A percentile compares a stretch with the other conserved stretches of the same genome.
phyloP scores from a whole-genome alignment of 2,113 vertebrate genomes.

The Tyrannus savana region DNA sequence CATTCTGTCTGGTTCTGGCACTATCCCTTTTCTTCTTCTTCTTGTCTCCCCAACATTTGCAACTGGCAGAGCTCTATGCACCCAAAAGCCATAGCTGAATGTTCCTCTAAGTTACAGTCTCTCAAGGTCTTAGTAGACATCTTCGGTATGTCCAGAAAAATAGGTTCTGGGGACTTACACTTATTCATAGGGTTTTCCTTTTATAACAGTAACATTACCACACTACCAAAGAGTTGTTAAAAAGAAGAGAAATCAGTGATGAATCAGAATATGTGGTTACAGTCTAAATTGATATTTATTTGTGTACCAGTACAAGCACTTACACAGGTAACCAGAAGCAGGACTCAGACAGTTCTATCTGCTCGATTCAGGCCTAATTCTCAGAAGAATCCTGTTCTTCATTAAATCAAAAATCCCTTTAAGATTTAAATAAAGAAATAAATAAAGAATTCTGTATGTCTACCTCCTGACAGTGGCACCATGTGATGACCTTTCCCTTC shows the following conservation, averaged over 20 bases:
- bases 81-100: fast-evolving
- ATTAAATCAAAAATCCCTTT: background rate
- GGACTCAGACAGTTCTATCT: background rate
- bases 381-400: background rate
- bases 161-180: background rate
- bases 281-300: background rate
- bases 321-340: background rate
- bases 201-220: background rate
- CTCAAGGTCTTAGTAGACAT: background rate
- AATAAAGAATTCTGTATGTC: background rate
- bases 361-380: background rate
- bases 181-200: background rate
- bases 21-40: background rate
- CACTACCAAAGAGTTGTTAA: background rate
- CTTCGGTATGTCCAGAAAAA: background rate
- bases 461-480: fast-evolving
- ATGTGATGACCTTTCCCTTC: background rate
- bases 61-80: background rate
- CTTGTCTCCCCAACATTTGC: background rate
- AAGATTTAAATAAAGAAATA: background rate
- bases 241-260: background rate
- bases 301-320: background rate
- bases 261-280: background rate
- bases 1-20: background rate
- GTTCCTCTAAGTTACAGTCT: background rate